These are phyloP conservation scores for Ceratosolen solmsi DNA, from an alignment of 1,140 invertebrate genomes.

Conservation along the genomic window DNA sequence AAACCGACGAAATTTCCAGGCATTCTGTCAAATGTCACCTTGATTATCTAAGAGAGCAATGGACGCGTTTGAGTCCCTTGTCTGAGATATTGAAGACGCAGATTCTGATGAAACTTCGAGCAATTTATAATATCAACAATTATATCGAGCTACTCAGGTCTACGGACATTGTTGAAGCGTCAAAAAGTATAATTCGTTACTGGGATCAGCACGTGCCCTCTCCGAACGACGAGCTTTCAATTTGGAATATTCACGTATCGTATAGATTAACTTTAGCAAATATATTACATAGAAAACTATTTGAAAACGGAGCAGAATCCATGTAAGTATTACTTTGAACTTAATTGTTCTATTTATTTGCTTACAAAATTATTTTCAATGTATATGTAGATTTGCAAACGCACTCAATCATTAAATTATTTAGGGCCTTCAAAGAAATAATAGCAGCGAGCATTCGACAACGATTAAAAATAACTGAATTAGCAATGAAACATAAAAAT, in stretches of 20 bases:
- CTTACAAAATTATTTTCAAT: no score
- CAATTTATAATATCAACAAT: constrained; percentile 66
- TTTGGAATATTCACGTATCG: constrained; percentile 37
- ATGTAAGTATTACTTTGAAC: constrained; percentile 16
- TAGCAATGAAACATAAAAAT: constrained; percentile 68
- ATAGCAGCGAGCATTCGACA: constrained; percentile 45
- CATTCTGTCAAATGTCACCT: constrained; percentile 57
- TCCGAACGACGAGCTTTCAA: constrained; percentile 6
- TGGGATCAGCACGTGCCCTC: constrained; percentile 62
- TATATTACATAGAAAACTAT: constrained; percentile 13
- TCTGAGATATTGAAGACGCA: constrained; percentile 64
- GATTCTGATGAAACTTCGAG: constrained; percentile 68
- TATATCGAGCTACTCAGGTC: constrained; percentile 54
- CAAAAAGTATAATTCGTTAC: constrained; percentile 53
- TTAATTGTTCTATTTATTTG: no score
- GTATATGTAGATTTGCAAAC: no score
- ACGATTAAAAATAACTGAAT: constrained; percentile 64
- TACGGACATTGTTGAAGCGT: not conserved
- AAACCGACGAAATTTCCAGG: not conserved
- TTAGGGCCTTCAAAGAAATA: constrained; percentile 31
- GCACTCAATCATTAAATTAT: no score
- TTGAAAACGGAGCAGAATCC: not conserved
- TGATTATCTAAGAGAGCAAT: constrained; percentile 64
- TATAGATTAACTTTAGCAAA: constrained; percentile 38
- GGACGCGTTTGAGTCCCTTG: constrained; percentile 70